Evolutionary conservation across 2,888 invertebrate genomes (phyloP), one percentile per base, ranked within the genome.

Genomic region (Watsonalla binaria): DNA sequence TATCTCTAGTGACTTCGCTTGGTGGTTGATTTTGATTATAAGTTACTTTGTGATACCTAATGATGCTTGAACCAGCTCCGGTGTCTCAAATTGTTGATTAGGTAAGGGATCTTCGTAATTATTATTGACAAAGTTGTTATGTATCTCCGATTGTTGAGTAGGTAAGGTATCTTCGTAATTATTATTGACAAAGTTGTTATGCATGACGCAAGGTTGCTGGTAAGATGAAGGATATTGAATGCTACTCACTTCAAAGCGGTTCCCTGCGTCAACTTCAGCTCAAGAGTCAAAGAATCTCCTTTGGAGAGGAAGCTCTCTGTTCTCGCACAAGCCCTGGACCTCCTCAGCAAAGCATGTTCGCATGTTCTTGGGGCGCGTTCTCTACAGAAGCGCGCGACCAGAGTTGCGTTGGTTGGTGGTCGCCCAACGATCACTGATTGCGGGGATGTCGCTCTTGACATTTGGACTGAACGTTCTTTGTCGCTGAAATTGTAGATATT

Each of bases 291-390:
- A 52, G 94, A 95, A 80, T 95, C 96, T 55, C 95, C 95, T 60
- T 95, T 94, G 5, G 96, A 96, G 11, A 97, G 92, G 78, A 95
- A 97, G 81, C 96, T 96, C 78, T 97, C 97, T 6, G 95, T 94
- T 35, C 95, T 91, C 0, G 94, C 93, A 73, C 97, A 97, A 0
- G 96, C 96, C 56, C 96, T 92, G 15, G 94, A 93, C 65, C 83
- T 90, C 54, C 84, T 76, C 53, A 96, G 85, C 62, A 96, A 92
- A 0, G 95, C 95, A 67, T 96, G 96, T 77, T 97, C 97, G 75
- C 97, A 97, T 46, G 95, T 96, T 61, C 94, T 92, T 0, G 96
- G 96, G 11, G 96, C 94, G 49, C 95, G 93, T 72, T 96, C 96
- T 53, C 94, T 93, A 78, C 97, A 97, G 80, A 95, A 96, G 52